Evolutionary conservation across 92 coral and sea anemone species (phyloP).

Genomic region (Muricea muricata): DNA sequence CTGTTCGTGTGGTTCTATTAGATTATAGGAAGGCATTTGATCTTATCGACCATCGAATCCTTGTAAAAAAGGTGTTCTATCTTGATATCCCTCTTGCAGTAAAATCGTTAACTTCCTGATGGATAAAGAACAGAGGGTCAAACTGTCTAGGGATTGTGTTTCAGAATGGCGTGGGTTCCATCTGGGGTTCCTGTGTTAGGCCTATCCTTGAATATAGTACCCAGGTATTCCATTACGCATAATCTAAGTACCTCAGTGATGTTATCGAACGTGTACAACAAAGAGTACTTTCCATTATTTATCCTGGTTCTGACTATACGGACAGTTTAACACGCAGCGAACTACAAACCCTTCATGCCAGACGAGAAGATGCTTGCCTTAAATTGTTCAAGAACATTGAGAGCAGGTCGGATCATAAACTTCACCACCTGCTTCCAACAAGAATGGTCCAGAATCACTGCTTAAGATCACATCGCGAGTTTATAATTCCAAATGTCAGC

Average conservation of each 20-base stretch:
- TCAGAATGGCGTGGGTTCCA: background rate
- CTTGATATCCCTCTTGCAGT: background rate
- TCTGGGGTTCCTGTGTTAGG: slow-evolving; percentile 25
- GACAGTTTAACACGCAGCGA: background rate
- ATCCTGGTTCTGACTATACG: background rate
- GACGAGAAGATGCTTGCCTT: background rate
- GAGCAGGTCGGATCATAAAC: background rate
- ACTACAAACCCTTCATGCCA: background rate
- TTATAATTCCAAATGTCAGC: background rate
- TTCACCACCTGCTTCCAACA: background rate
- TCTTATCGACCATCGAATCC: background rate
- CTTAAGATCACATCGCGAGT: background rate
- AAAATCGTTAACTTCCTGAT: background rate
- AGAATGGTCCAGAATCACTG: slow-evolving; percentile 1
- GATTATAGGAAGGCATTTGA: background rate
- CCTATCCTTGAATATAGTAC: slow-evolving; percentile 34
- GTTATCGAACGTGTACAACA: slow-evolving; percentile 26
- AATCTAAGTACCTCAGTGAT: slow-evolving; percentile 10
- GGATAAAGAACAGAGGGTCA: background rate
- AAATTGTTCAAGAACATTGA: background rate
- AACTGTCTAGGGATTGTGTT: background rate
- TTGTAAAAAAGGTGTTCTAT: background rate
- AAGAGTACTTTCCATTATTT: slow-evolving; percentile 19
- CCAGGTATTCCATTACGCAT: slow-evolving; percentile 24
- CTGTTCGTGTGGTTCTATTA: background rate